phyloP scores from a whole-genome alignment of 2,888 invertebrate species.

The Sinentomon sp. region DNA sequence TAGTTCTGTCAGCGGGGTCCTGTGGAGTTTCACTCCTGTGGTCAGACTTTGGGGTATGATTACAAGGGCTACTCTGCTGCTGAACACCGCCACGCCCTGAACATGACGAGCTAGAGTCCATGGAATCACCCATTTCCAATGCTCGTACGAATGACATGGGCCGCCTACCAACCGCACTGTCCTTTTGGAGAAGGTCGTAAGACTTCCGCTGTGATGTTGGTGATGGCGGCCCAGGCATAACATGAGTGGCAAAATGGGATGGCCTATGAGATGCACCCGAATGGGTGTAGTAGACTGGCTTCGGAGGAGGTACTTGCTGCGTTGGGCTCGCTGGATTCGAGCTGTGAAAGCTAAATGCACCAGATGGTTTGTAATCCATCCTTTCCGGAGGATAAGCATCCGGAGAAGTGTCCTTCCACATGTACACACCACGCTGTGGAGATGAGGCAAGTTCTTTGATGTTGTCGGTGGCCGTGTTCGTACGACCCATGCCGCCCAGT shows the following conservation, averaged over 20 bases:
- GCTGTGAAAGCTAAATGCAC: slow-evolving; percentile 27
- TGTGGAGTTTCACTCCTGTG: slow-evolving; percentile 15
- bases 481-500: slow-evolving; percentile 1
- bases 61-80: too few relatives aligned
- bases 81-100: slow-evolving; percentile 13
- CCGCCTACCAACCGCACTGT: slow-evolving; percentile 33
- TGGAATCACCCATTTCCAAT: slow-evolving; percentile 61
- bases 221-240: too few relatives aligned
- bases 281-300: slow-evolving; percentile 10
- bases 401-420: slow-evolving; percentile 50
- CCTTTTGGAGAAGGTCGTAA: slow-evolving; percentile 17
- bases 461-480: slow-evolving; percentile 37
- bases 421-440: slow-evolving; percentile 50
- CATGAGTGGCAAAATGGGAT: too few relatives aligned
- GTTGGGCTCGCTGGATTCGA: slow-evolving; percentile 50
- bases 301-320: slow-evolving; percentile 21
- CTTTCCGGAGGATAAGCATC: slow-evolving; percentile 24
- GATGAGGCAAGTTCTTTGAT: slow-evolving; percentile 65
- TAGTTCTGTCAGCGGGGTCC: slow-evolving; percentile 38
- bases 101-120: slow-evolving; percentile 34
- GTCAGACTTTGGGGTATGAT: too few relatives aligned
- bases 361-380: slow-evolving; percentile 16
- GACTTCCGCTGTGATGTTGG: slow-evolving; percentile 14
- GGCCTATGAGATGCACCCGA: too few relatives aligned
- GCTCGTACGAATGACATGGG: slow-evolving; percentile 73